phyloP scores from a whole-genome alignment of 2,888 invertebrate genomes.

The Eledone cirrhosa region DNA sequence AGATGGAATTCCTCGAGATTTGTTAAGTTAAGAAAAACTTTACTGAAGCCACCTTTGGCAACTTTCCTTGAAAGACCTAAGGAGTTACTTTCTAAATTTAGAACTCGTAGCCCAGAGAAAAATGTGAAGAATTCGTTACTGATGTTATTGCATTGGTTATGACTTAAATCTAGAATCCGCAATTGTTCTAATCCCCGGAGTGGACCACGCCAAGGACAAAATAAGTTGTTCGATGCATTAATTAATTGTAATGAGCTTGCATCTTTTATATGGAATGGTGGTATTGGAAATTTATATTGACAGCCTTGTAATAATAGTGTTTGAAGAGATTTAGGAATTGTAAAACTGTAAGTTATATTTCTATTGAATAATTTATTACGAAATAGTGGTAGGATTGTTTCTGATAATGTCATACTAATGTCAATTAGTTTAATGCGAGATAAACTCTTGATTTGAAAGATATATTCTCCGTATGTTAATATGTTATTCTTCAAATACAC shows the following conservation, averaged over 20 bases:
- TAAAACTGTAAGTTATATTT: background rate
- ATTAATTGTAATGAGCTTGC: background rate
- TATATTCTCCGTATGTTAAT: background rate
- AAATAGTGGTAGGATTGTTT: background rate
- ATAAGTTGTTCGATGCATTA: conserved; percentile 3
- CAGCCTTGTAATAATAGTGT: background rate
- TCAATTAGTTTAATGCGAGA: background rate
- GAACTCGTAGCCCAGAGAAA: background rate
- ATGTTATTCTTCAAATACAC: background rate
- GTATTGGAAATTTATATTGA: background rate
- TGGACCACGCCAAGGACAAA: conserved; percentile 16
- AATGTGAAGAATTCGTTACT: background rate
- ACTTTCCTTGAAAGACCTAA: background rate
- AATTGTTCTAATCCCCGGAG: background rate
- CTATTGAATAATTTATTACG: background rate
- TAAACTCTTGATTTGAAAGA: background rate
- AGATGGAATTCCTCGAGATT: background rate
- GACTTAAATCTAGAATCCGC: background rate
- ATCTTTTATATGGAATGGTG: background rate
- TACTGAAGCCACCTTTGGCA: background rate
- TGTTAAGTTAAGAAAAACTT: background rate
- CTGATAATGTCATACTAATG: background rate
- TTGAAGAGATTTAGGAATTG: background rate
- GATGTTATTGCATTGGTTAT: background rate
- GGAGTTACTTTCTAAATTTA: background rate